These are phyloP conservation scores for Enteromius argenteus DNA, from an alignment of 2,797 vertebrate genomes.

Conservation along the genomic window DNA sequence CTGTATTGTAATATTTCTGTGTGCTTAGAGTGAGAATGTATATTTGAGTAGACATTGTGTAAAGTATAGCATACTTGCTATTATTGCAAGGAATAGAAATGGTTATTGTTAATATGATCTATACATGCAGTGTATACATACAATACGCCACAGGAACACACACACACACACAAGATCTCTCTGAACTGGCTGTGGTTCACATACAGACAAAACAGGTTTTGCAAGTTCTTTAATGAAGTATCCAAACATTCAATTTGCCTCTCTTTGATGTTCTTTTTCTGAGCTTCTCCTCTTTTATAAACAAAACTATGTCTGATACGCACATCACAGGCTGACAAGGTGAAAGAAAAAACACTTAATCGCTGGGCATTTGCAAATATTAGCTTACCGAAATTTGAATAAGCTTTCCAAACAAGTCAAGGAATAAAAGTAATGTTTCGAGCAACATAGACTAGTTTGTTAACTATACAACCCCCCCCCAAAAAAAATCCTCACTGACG, in stretches of 20 bases:
- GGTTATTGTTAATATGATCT: conserved; percentile 7
- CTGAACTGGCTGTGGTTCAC: not conserved
- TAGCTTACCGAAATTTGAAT: conserved; percentile 17
- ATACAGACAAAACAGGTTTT: conserved; percentile 27
- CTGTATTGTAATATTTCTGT: not conserved
- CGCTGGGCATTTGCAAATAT: conserved; percentile 40
- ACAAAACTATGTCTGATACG: conserved; percentile 28
- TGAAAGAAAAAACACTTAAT: conserved; percentile 19
- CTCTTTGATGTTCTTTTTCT: conserved; percentile 45
- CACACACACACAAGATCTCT: not conserved
- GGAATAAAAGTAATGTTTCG: not conserved
- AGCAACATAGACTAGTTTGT: not conserved
- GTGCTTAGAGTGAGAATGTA: not conserved
- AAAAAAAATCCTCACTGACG: not conserved
- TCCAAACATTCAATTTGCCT: conserved; percentile 42
- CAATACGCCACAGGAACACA: not conserved
- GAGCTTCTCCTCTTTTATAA: conserved; percentile 41
- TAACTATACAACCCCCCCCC: not conserved
- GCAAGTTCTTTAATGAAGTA: conserved; percentile 37
- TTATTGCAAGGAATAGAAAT: not conserved
- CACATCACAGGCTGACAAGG: not conserved
- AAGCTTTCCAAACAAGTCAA: conserved; percentile 9
- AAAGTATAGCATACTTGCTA: not conserved
- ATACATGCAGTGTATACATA: not conserved
- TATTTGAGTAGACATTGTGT: conserved; percentile 5